Base-by-base conservation (phyloP, 2,797 vertebrate species). In the Linurgus olivaceus region DNA sequence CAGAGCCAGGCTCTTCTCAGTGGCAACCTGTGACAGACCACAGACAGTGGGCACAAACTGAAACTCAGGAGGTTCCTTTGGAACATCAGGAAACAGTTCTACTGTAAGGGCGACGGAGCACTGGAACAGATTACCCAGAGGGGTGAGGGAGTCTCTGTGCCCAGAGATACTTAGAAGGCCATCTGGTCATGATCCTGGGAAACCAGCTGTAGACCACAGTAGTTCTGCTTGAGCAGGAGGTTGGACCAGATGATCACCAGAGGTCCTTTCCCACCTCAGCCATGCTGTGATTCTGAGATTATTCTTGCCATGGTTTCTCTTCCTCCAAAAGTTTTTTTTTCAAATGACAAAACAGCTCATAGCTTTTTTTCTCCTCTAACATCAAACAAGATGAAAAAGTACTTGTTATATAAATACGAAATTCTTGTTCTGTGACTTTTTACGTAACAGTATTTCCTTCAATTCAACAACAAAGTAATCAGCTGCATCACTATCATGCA, bases 381-480 rank as follows among this genome's bases (percentile, higher is more conserved):
- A 86, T 42, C 76, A 94, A 91, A 70, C 5, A 45, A 79, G 42
- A 73, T 8, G 11, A 84, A 76, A 77, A 90, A 47, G 21, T 54
- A 75, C 38, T 81, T 25, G 11, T 33, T 86, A 51, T 7, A 68
- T 42, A 96, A 88, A 92, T 37, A 78, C 0, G 0, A 71, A 72
- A 54, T 26, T 68, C 45, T 92, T 77, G n/a, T 25, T 86, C 72
- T 73, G 17, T 4, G 67, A 57, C 26, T 63, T 93, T 93, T 90
- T 78, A 84, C 0, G 0, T 72, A 92, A 75, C 8, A 54, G 35
- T 7, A 72, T 68, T 96, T 95, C 88, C 88, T 90, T 78, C 80
- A 90, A 96, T 95, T 96, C 86, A 96, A 81, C 74, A 92, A 31
- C 54, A 66, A 75, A 93, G 81, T 20, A 78, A 76, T 74, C 48